These are phyloP conservation scores for Dendrolimus kikuchii DNA, from an alignment of 1,140 invertebrate species.

Conservation along the genomic window DNA sequence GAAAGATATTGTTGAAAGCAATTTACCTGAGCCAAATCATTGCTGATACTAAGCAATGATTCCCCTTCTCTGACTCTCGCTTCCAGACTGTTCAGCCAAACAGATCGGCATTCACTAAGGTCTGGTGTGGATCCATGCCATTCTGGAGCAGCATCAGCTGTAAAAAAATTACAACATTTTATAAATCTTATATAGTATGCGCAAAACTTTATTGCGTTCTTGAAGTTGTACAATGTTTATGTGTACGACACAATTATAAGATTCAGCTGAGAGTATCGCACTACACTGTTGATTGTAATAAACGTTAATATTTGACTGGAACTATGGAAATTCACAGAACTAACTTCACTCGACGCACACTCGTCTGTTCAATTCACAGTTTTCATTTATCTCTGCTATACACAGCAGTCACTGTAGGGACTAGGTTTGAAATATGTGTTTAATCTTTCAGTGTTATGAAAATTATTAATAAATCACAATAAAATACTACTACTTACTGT, in stretches of 20 bases:
- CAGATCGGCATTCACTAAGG: conserved; percentile 91
- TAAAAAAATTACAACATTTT: background rate
- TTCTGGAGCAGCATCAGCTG: conserved; percentile 62
- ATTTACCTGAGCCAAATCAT: conserved; percentile 82
- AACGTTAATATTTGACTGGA: too few relatives aligned
- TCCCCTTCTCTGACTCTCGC: conserved; percentile 84
- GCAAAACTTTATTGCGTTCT: too few relatives aligned
- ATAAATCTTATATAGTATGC: too few relatives aligned
- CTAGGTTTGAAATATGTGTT: too few relatives aligned
- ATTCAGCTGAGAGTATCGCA: background rate
- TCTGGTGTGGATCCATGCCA: conserved; percentile 89
- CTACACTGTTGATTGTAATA: background rate
- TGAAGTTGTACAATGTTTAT: too few relatives aligned
- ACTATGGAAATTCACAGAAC: too few relatives aligned
- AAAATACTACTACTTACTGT: conserved; percentile 30
- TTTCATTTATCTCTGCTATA: too few relatives aligned
- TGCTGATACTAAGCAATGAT: conserved; percentile 83
- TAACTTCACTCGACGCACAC: too few relatives aligned
- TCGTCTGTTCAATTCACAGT: too few relatives aligned
- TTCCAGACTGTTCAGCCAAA: conserved; percentile 90
- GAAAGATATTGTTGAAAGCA: background rate
- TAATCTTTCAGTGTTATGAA: background rate
- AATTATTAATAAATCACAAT: background rate
- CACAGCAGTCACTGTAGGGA: too few relatives aligned
- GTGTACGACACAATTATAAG: too few relatives aligned